Evolutionary conservation across 2,888 invertebrate species (phyloP).

Genomic region (Hydroisotoma schaefferi): DNA sequence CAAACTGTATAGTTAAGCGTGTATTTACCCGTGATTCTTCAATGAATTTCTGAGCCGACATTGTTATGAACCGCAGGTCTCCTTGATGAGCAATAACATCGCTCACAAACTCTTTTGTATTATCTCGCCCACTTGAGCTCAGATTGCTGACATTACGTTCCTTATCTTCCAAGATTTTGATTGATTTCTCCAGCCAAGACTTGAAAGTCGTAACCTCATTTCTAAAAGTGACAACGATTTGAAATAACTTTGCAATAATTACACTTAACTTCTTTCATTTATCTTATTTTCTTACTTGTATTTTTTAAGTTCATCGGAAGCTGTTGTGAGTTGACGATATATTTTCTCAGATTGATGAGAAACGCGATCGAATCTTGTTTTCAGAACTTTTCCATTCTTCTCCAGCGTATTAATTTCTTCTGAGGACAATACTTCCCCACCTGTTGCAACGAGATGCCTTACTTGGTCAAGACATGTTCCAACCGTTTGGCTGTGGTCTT

Average conservation of each 20-base stretch:
- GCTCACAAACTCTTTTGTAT: conserved; percentile 81
- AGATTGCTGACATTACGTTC: conserved; percentile 76
- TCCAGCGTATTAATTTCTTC: conserved; percentile 85
- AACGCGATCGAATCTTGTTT: conserved; percentile 77
- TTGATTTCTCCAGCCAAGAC: conserved; percentile 77
- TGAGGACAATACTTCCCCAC: conserved; percentile 84
- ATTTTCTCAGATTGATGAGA: conserved; percentile 74
- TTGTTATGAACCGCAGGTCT: conserved; percentile 89
- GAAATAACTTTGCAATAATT: conserved; percentile 3
- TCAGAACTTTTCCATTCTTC: conserved; percentile 77
- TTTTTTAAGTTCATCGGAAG: conserved; percentile 83
- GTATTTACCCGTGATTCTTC: conserved; percentile 79
- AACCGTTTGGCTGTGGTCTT: conserved; percentile 77
- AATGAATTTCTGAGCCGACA: conserved; percentile 93
- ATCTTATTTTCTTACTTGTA: conserved; percentile 58
- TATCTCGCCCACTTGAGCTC: conserved; percentile 56
- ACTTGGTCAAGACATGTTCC: conserved; percentile 84
- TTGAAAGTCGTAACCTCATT: conserved; percentile 73
- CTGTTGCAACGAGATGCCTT: conserved; percentile 81
- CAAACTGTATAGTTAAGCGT: background rate
- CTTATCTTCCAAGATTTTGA: conserved; percentile 76
- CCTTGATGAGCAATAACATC: conserved; percentile 95
- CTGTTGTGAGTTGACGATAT: conserved; percentile 69
- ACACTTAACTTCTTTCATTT: background rate
- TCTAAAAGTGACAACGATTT: conserved; percentile 42